phyloP scores from a whole-genome alignment of 2,797 vertebrate genomes.

The Crenichthys baileyi region DNA sequence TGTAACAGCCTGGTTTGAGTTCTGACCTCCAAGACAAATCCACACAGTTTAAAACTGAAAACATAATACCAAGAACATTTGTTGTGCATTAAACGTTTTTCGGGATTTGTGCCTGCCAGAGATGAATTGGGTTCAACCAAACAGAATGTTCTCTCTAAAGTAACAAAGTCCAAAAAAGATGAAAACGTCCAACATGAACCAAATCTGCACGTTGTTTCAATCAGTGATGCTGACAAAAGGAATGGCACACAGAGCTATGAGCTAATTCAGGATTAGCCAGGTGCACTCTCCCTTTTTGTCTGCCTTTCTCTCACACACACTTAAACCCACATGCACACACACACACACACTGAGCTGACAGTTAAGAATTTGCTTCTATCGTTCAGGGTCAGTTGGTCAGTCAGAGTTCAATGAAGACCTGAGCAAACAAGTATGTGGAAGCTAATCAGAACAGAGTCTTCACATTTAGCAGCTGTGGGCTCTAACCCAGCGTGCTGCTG shows the following conservation, averaged over 20 bases:
- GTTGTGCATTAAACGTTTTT: neutral
- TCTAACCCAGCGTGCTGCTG: neutral
- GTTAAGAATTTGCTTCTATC: constrained; percentile 74
- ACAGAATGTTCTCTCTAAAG: neutral
- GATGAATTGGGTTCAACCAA: neutral
- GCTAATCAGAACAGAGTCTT: constrained; percentile 36
- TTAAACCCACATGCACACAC: neutral
- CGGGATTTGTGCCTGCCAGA: neutral
- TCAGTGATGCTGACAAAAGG: constrained; percentile 31
- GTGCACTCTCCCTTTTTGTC: constrained; percentile 55
- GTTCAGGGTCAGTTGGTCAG: constrained; percentile 63
- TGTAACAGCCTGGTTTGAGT: neutral
- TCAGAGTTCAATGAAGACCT: constrained; percentile 68
- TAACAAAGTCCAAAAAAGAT: constrained; percentile 5
- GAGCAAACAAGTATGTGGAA: constrained; percentile 56
- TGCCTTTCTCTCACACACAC: constrained; percentile 15
- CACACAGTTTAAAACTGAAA: neutral
- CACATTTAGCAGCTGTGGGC: constrained; percentile 28
- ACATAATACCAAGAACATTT: neutral
- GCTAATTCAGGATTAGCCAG: constrained; percentile 73
- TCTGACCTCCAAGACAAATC: neutral
- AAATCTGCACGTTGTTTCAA: constrained; percentile 7
- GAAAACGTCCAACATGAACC: neutral
- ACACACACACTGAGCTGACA: constrained; percentile 54
- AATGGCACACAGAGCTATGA: constrained; percentile 48